Conservation (phyloP, 2,113 vertebrate genomes). For the Solea senegalensis region DNA sequence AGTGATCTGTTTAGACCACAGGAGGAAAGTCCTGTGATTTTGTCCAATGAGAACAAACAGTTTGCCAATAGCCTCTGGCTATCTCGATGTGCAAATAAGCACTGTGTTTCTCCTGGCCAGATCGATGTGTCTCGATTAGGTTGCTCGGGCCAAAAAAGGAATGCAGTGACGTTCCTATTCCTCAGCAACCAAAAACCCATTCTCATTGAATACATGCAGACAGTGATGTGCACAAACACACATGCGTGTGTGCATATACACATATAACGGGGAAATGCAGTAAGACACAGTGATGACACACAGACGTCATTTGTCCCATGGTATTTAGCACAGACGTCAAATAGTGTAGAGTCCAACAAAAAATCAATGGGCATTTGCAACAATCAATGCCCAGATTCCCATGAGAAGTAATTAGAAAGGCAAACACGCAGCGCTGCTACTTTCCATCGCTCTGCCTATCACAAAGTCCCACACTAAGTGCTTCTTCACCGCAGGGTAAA, state of each 20-base stretch:
- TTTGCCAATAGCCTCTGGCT: constrained; percentile 69
- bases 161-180: constrained; percentile 40
- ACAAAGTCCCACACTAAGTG: constrained; percentile 14
- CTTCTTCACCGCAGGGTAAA: constrained; percentile 24
- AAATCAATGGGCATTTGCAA: constrained; percentile 77
- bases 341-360: constrained; percentile 51
- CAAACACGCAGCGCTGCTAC: constrained; percentile 53
- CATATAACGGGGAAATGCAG: background rate
- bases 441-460: constrained; percentile 24
- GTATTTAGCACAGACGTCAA: constrained; percentile 66
- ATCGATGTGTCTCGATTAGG: constrained; percentile 71
- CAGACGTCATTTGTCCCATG: constrained; percentile 45
- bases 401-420: constrained; percentile 78
- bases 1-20: constrained; percentile 58
- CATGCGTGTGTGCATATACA: background rate
- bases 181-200: constrained; percentile 26
- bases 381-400: constrained; percentile 71
- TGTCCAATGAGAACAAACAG: constrained; percentile 72
- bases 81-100: constrained; percentile 71
- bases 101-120: constrained; percentile 50
- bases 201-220: constrained; percentile 22
- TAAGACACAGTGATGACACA: constrained; percentile 39
- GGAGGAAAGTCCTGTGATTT: constrained; percentile 63
- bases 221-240: constrained; percentile 28
- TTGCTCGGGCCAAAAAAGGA: constrained; percentile 36